Conservation (phyloP, 1,140 invertebrate species). For the Calliopsis andreniformis region DNA sequence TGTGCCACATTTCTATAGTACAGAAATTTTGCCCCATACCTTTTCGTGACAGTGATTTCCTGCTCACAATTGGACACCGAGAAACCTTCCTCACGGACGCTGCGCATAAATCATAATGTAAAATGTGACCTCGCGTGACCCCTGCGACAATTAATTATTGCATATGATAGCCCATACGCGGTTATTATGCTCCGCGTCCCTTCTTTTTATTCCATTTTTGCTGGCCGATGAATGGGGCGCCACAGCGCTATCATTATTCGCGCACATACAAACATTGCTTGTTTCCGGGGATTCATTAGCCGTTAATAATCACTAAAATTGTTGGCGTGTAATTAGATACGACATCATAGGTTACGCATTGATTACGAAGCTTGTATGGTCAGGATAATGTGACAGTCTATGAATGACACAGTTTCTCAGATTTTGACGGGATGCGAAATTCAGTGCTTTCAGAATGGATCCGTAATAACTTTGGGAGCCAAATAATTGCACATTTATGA, state of each 20-base stretch:
- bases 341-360: conserved; percentile 7
- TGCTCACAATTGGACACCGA: no score
- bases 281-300: conserved; percentile 41
- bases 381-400: no score
- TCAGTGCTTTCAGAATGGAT: no score
- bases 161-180: not conserved
- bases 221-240: not conserved
- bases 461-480: no score
- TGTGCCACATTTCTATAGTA: no score
- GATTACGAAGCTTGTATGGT: conserved; percentile 11
- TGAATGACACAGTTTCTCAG: no score
- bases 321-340: conserved; percentile 12
- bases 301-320: conserved; percentile 31
- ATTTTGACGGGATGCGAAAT: no score
- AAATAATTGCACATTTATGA: no score
- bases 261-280: not conserved
- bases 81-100: not conserved
- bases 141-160: conserved; percentile 26
- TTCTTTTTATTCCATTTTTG: not conserved
- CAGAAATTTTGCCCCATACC: no score
- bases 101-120: not conserved
- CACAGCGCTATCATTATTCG: conserved; percentile 3
- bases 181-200: not conserved
- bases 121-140: not conserved
- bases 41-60: not conserved